Base-by-base conservation (phyloP, 2,113 vertebrate species). In the Theropithecus gelada region DNA sequence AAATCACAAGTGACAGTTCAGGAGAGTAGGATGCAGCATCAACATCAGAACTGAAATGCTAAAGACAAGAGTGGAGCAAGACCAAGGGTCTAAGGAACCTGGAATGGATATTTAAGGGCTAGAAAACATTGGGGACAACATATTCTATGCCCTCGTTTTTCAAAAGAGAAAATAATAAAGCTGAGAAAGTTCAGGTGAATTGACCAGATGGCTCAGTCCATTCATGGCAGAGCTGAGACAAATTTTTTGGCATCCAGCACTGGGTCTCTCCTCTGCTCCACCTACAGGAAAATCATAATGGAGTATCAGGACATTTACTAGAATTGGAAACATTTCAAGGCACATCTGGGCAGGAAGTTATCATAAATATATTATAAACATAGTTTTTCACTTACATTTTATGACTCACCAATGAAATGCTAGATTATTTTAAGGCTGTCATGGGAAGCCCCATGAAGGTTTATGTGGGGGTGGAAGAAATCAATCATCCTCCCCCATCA, bases 331-430 rank as follows among this genome's bases (percentile, higher is more conserved):
- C 75, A 59, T 48, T 81, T 96, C 92, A 76, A 55, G 23, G 55
- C 43, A 76, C 12, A 76, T 66, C 40, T 84, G 50, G 57, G 40
- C 45, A 89, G 48, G 22, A 93, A 93, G 59, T 83, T 86, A 61
- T 89, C 48, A 91, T 52, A 93, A 85, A 87, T 94, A 50, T 72
- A 70, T 20, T 45, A 40, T 40, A 79, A 82, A 83, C 35, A 59
- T n/a, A 82, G 59, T 38, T 73, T 97, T 90, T 68, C 50, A 35
- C 93, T 96, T 93, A 75, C 38, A 82, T 57, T 93, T 94, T 64
- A 52, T 96, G 82, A 91, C 43, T 93, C 68, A 40, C 61, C 43
- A 89, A 61, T 80, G 68, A 95, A 96, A 91, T n/a, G n/a, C 23
- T 57, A 8, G 52, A 38, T 97, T 81, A 61, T 89, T 91, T 95